Percentiles rank a stretch among this genome's conserved stretches.
Conservation (phyloP, 2,113 vertebrate genomes). For the Vulpes vulpes region DNA sequence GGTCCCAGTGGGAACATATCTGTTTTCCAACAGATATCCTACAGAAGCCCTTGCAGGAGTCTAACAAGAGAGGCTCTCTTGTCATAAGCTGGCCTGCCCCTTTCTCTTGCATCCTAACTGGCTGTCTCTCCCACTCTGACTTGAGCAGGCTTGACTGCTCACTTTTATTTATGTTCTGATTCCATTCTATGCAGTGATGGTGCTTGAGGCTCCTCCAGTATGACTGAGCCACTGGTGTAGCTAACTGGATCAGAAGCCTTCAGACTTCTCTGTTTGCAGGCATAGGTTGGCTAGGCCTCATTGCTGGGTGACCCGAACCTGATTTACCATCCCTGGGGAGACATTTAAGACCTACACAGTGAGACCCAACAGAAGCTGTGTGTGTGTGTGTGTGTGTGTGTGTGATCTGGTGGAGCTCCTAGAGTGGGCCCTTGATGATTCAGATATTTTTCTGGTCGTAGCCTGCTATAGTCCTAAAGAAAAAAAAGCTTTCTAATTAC, state of each 20-base stretch:
- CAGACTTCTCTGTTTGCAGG: not conserved
- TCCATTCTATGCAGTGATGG: not conserved
- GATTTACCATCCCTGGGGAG: not conserved
- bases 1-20: not conserved
- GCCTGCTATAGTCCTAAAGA: conserved; percentile 4
- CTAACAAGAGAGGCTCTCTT: not conserved
- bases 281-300: not conserved
- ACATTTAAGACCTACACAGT: not conserved
- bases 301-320: not conserved
- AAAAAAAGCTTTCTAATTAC: conserved; percentile 49
- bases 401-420: not conserved
- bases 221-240: not conserved
- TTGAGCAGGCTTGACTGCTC: not conserved
- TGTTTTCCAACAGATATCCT: not conserved
- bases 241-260: not conserved
- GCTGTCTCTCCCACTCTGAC: not conserved
- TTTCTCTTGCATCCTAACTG: not conserved
- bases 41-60: not conserved
- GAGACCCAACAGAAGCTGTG: not conserved
- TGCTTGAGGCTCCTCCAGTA: not conserved
- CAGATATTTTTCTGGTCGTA: not conserved
- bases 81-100: not conserved
- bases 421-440: not conserved
- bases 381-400: not conserved
- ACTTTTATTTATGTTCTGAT: not conserved